Evolutionary conservation across 2,797 vertebrate genomes (phyloP), one percentile per base, ranked within the genome.

Genomic region (Anguilla megastoma): DNA sequence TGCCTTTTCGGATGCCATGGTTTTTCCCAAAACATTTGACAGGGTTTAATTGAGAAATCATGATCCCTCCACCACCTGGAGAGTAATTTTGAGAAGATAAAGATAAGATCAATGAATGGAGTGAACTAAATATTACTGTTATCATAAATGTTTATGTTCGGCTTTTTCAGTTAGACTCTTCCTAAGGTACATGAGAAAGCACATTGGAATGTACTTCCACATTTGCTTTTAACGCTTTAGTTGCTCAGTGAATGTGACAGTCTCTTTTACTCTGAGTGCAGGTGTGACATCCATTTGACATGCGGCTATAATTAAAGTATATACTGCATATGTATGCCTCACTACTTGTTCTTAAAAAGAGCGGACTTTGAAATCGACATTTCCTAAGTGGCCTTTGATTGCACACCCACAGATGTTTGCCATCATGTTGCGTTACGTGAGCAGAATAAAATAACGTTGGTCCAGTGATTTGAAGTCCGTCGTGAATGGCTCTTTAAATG

Each of bases 401-500:
- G 33, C 33, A 79, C 16, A 45, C 36, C 63, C 10, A 79, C 27
- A 74, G 69, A 74, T 74, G 30, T 8, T 76, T 76, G 71, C 74
- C 14, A 16, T 27, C 71, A 74, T 45, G 60, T 41, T 12, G 58
- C 50, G 33, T 14, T 86, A 27, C 21, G 24, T 69, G 63, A 86
- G 24, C 24, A 16, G 14, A 74, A 50, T 24, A 86, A 71, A 86
- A 52, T 71, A 74, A 86, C 9, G 48, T 48, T 86, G n/a, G 24
- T n/a, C 56, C 56, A 86, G 58, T n/a, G 21, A 86, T 30, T 41
- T 80, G 36, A 33, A 86, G 16, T 24, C 41, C 45, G 7, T 27
- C 30, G 36, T 41, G 27, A 79, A 87, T 80, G 60, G 48, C 71
- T 60, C 9, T 87, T 82, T 79, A 87, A 80, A 36, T 82, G n/a